Evolutionary conservation across 1,140 invertebrate genomes (phyloP), one percentile per base, ranked within the genome.

Genomic region (Tetramorium parvispinum): DNA sequence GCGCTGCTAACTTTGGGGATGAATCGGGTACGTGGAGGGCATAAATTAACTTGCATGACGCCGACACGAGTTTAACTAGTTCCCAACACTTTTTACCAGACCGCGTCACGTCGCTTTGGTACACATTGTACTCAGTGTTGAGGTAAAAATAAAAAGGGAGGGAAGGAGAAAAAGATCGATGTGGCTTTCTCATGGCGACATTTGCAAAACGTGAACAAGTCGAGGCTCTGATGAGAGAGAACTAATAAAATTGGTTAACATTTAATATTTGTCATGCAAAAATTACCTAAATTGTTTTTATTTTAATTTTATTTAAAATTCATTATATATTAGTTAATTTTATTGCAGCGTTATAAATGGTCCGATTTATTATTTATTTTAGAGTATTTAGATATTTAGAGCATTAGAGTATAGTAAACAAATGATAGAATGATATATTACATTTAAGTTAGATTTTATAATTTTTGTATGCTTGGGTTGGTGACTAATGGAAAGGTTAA

Each of bases 11-110:
- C 91, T 89, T 91, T 37, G 68, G 86, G 88, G 89, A 91, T 91
- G 91, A 91, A 91, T 91, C 88, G 86, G 88, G 75, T 82, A 89
- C 91, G 91, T 68, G 90, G 83, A 77, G 43, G 75, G 89, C 91
- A 91, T 91, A 91, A 91, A 91, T 91, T 91, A 91, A 87, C 88
- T 43, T 65, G 53, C 61, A 59, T 66, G 68, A 40, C 88, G 68
- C 18, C 59, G 61, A 51, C 83, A 87, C 79, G 85, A 90, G 88
- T 90, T 89, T 87, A 90, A 90, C 89, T 89, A 90, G 85, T 89
- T 89, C n/a, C 85, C 73, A 87, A 89, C 88, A 76, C 88, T 90
- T 90, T 90, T 89, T 87, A 76, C 81, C 37, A 46, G 46, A 43
- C 40, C 88, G 43, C 71, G 77, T 90, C 89, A 81, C 79, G 51